Percentiles rank a stretch among this genome's conserved stretches.
These are phyloP conservation scores for Helostoma temminkii DNA, from an alignment of 2,797 vertebrate species.

Conservation along the genomic window DNA sequence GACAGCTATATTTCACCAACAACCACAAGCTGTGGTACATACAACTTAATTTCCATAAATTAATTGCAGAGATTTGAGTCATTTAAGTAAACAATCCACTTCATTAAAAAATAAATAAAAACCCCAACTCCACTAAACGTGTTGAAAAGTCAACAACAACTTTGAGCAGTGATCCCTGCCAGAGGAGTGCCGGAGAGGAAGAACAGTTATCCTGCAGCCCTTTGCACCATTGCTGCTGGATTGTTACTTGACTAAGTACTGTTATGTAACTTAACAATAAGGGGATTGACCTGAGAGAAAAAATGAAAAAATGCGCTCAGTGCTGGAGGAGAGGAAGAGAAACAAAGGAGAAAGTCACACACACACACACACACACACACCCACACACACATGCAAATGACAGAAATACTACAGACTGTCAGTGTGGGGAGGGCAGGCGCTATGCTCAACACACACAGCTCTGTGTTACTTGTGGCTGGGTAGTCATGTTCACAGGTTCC, in stretches of 20 bases:
- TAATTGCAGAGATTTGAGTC: slow-evolving; percentile 57
- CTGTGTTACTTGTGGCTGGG: slow-evolving; percentile 23
- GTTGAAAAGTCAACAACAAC: slow-evolving; percentile 75
- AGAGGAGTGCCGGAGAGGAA: slow-evolving; percentile 63
- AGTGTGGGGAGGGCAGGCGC: slow-evolving; percentile 10
- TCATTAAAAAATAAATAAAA: slow-evolving; percentile 24
- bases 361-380: slow-evolving; percentile 1
- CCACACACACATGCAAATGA: slow-evolving; percentile 23
- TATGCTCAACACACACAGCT: slow-evolving; percentile 16
- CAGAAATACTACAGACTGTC: slow-evolving; percentile 41
- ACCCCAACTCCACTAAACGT: slow-evolving; percentile 34
- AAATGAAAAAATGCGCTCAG: slow-evolving; percentile 46
- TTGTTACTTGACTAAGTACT: slow-evolving; percentile 68
- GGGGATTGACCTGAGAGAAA: slow-evolving; percentile 66
- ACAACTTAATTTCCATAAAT: slow-evolving; percentile 64
- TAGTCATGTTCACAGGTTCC: slow-evolving; percentile 45
- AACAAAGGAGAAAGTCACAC: slow-evolving; percentile 47
- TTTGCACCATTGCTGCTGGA: slow-evolving; percentile 49
- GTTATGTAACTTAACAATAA: slow-evolving; percentile 74
- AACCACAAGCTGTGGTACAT: slow-evolving; percentile 30
- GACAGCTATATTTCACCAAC: slow-evolving; percentile 34
- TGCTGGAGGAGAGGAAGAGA: slow-evolving; percentile 41
- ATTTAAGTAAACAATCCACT: slow-evolving; percentile 47
- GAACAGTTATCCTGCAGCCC: slow-evolving; percentile 62
- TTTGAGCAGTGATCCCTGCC: slow-evolving; percentile 63